phyloP scores from a whole-genome alignment of 2,797 vertebrate species.

The Oreortyx pictus region DNA sequence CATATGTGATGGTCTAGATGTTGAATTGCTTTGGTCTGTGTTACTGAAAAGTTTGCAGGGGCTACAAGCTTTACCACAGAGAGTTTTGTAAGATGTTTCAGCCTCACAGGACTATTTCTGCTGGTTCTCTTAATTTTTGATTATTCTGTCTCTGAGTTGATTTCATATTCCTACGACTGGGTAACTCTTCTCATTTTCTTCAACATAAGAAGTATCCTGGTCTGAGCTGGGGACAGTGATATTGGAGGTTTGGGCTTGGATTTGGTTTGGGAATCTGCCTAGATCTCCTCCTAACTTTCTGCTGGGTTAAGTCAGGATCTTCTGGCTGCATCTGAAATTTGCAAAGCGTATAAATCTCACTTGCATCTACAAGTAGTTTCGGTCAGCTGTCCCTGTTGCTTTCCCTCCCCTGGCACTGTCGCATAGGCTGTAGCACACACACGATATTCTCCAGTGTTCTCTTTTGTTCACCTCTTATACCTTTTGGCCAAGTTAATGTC shows the following conservation, averaged over 20 bases:
- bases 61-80: accelerated
- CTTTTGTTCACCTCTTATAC: neutral
- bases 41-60: neutral
- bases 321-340: neutral
- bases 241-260: neutral
- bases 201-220: neutral
- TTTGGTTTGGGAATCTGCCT: neutral
- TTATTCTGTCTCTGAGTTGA: neutral
- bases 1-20: neutral
- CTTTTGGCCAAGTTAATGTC: neutral
- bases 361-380: neutral
- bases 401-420: neutral
- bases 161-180: accelerated
- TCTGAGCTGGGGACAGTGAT: neutral
- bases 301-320: neutral
- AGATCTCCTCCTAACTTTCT: accelerated
- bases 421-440: neutral
- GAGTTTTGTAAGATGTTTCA: neutral
- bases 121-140: neutral
- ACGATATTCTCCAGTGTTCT: neutral
- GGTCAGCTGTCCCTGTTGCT: neutral
- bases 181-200: neutral
- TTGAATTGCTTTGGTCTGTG: neutral
- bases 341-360: accelerated
- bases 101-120: neutral